Evolutionary conservation across 2,888 invertebrate genomes (phyloP).

Genomic region (Agrochola lychnidis): DNA sequence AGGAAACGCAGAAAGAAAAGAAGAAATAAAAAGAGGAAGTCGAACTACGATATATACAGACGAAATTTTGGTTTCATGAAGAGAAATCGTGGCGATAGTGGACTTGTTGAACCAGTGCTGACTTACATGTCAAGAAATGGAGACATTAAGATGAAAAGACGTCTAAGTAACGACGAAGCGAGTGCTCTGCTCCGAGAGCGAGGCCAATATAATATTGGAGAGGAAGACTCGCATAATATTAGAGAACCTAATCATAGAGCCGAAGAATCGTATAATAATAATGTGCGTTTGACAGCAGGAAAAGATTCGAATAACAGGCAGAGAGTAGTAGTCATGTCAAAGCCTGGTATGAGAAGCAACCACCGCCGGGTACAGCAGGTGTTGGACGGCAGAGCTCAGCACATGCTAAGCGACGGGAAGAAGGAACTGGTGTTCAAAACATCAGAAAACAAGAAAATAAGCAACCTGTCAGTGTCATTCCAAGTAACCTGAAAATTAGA

Average conservation of each 20-base stretch:
- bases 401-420: conserved; percentile 67
- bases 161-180: conserved; percentile 76
- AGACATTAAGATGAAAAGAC: conserved; percentile 75
- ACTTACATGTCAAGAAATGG: conserved; percentile 69
- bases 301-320: conserved; percentile 60
- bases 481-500: conserved; percentile 66
- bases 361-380: conserved; percentile 46
- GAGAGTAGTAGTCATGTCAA: conserved; percentile 65
- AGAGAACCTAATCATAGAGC: not conserved
- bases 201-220: not conserved
- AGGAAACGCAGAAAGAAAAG: conserved; percentile 34
- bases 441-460: conserved; percentile 75
- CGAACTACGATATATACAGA: conserved; percentile 51
- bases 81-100: conserved; percentile 42
- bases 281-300: conserved; percentile 62
- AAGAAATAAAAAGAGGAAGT: conserved; percentile 19
- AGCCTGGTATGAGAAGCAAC: conserved; percentile 7
- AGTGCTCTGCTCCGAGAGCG: conserved; percentile 63
- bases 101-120: conserved; percentile 67
- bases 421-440: conserved; percentile 80
- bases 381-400: conserved; percentile 60
- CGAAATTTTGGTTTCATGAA: conserved; percentile 34
- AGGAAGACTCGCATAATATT: too few relatives aligned
- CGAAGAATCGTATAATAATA: conserved; percentile 44
- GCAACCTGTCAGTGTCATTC: conserved; percentile 81